Base-by-base conservation (phyloP, 1,140 invertebrate species). In the Atopsyche davidsoni region DNA sequence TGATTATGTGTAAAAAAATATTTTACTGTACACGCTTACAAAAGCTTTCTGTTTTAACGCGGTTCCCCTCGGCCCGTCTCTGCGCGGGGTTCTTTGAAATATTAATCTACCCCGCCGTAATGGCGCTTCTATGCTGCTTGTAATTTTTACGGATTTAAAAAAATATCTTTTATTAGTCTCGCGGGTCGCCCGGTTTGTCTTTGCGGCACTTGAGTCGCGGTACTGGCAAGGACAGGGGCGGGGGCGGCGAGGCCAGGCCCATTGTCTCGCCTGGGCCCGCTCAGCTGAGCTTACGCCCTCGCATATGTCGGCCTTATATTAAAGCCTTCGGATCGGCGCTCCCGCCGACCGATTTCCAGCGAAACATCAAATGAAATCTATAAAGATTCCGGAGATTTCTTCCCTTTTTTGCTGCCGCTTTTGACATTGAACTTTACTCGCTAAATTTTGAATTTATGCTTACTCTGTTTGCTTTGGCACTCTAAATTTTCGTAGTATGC, bases 141-240 rank as follows among this genome's bases (percentile, higher is more conserved):
- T 51, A 51, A 44, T 51, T 44, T 51, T 51, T 44, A 43, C 18
- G 23, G 32, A 19, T 51, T 36, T 21, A 24, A 51, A 51, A 51
- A 51, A 22, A 46, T 19, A 34, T 34, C 10, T 34, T 46, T 46
- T 44, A 51, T 47, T 45, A 44, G 13, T 51, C 41, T 51, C 40
- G 18, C 23, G 41, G 10, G 18, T 2, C 41, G 18, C 11, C 22
- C 45, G 2, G 34, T 31, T 41, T 49, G 38, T 35, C 35, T 25
- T 34, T 49, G 4, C 4, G 38, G n/a, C n/a, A n/a, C n/a, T n/a
- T n/a, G n/a, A n/a, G n/a, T n/a, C 25, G 6, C 38, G 39, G 18
- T 21, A 41, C 38, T 41, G 32, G 22, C 24, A 6, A 28, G 24
- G 24, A 28, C 24, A 6, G 24, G n/a, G n/a, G n/a, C n/a, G n/a